These are phyloP conservation scores for Polia nebulosa DNA, from an alignment of 2,888 invertebrate genomes.

Conservation along the genomic window DNA sequence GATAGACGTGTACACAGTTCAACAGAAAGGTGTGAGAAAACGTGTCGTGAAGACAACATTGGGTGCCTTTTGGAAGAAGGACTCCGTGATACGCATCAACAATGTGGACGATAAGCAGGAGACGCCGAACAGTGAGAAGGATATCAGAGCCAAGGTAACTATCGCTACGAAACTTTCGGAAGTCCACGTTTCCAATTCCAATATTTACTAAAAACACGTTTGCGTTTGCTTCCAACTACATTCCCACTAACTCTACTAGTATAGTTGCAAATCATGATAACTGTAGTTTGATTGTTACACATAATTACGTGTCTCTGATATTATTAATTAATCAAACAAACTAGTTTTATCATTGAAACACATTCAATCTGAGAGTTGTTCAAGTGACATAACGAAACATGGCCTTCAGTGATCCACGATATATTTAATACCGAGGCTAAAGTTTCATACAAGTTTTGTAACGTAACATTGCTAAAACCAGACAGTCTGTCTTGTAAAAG, in stretches of 20 bases:
- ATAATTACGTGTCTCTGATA: slow-evolving; percentile 28
- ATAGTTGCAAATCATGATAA: slow-evolving; percentile 50
- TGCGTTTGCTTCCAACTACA: slow-evolving; percentile 41
- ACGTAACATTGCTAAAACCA: slow-evolving; percentile 55
- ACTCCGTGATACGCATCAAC: slow-evolving; percentile 93
- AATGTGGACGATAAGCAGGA: slow-evolving; percentile 94
- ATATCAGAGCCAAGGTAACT: slow-evolving; percentile 93
- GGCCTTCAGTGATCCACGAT: slow-evolving; percentile 63
- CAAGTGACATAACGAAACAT: slow-evolving; percentile 67
- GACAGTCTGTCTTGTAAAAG: slow-evolving; percentile 39
- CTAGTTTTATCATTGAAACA: slow-evolving; percentile 52
- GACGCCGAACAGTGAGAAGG: slow-evolving; percentile 92
- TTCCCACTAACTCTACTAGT: slow-evolving; percentile 36
- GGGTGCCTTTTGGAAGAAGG: slow-evolving; percentile 93
- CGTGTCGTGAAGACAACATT: slow-evolving; percentile 92
- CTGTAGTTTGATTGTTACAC: slow-evolving; percentile 42
- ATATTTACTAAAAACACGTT: slow-evolving; percentile 53
- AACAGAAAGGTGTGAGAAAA: slow-evolving; percentile 91
- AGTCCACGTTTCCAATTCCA: slow-evolving; percentile 84
- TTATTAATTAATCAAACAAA: slow-evolving; percentile 46
- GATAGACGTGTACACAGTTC: slow-evolving; percentile 93
- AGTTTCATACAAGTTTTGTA: slow-evolving; percentile 63
- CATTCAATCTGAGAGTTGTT: slow-evolving; percentile 61
- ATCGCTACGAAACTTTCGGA: slow-evolving; percentile 63
- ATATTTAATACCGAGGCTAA: slow-evolving; percentile 62